phyloP scores from a whole-genome alignment of 2,888 invertebrate genomes.

The Polydrusus tereticollis region DNA sequence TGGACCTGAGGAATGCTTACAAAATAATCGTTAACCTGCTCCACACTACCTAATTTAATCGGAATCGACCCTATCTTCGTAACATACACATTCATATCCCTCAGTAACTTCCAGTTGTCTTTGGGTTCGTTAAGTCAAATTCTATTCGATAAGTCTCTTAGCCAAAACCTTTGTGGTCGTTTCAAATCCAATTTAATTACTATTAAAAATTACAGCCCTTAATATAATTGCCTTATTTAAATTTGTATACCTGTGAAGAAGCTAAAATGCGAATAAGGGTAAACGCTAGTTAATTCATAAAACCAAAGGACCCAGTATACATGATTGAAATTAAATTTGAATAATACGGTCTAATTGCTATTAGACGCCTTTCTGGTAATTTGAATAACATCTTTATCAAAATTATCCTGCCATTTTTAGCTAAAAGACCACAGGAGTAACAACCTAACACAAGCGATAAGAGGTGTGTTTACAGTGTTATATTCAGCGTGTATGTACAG shows the following conservation, averaged over 20 bases:
- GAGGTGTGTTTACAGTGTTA: not conserved
- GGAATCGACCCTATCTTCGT: too few relatives aligned
- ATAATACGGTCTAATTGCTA: not conserved
- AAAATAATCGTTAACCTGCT: too few relatives aligned
- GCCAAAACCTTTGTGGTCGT: not conserved
- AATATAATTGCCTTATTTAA: not conserved
- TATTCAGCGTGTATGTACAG: not conserved
- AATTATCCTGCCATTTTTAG: not conserved
- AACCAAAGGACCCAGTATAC: not conserved
- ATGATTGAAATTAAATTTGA: not conserved
- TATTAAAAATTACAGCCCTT: not conserved
- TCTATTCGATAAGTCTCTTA: too few relatives aligned
- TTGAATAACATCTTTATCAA: not conserved
- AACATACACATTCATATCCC: too few relatives aligned
- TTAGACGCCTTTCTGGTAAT: not conserved
- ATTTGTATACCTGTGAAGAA: too few relatives aligned
- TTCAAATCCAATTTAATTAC: not conserved
- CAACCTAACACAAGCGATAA: not conserved
- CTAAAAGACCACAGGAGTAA: not conserved
- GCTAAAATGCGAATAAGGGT: too few relatives aligned
- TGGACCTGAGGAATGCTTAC: too few relatives aligned
- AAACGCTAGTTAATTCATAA: not conserved
- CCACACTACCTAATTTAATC: too few relatives aligned
- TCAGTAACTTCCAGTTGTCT: too few relatives aligned
- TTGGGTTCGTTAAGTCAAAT: too few relatives aligned